Conservation (phyloP, 2,888 invertebrate species). For the Zygothrica quintamaculata region DNA sequence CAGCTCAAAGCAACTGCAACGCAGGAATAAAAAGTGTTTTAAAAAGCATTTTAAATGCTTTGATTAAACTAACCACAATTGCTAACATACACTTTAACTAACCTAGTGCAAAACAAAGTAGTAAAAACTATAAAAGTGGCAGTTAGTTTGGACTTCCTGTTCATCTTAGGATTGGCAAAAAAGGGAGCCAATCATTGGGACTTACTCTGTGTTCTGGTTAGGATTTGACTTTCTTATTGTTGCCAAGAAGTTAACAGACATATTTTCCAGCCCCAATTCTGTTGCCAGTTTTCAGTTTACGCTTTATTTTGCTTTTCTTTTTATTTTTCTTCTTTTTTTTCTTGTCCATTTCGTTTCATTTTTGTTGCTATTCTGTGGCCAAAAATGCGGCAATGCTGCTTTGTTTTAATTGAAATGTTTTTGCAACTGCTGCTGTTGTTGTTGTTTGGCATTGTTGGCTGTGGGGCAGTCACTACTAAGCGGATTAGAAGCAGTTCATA, state of each 20-base stretch:
- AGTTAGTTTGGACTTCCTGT: slow-evolving; percentile 25
- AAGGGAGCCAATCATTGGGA: slow-evolving; percentile 36
- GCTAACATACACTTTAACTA: no score
- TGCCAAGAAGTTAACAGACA: slow-evolving; percentile 38
- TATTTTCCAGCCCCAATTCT: slow-evolving; percentile 11
- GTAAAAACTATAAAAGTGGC: slow-evolving; percentile 18
- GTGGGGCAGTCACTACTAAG: slow-evolving; percentile 45
- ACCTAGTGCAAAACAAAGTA: not conserved
- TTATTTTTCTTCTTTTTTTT: slow-evolving; percentile 26
- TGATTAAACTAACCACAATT: no score
- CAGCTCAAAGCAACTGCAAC: no score
- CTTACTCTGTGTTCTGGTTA: slow-evolving; percentile 26
- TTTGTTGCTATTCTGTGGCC: slow-evolving; percentile 53
- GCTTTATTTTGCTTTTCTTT: slow-evolving; percentile 16
- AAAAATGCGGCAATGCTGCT: slow-evolving; percentile 55
- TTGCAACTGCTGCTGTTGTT: slow-evolving; percentile 40
- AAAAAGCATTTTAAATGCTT: no score
- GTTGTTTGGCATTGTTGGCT: slow-evolving; percentile 14
- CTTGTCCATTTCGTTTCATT: slow-evolving; percentile 15
- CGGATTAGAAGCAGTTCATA: slow-evolving; percentile 70
- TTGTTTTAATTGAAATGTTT: slow-evolving; percentile 76
- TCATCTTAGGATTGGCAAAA: slow-evolving; percentile 14
- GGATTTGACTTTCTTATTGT: slow-evolving; percentile 27
- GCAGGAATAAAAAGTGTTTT: no score
- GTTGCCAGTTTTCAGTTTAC: slow-evolving; percentile 18